These are phyloP conservation scores for Gymnocephalus cernua DNA, from an alignment of 2,113 vertebrate genomes.

Conservation along the genomic window DNA sequence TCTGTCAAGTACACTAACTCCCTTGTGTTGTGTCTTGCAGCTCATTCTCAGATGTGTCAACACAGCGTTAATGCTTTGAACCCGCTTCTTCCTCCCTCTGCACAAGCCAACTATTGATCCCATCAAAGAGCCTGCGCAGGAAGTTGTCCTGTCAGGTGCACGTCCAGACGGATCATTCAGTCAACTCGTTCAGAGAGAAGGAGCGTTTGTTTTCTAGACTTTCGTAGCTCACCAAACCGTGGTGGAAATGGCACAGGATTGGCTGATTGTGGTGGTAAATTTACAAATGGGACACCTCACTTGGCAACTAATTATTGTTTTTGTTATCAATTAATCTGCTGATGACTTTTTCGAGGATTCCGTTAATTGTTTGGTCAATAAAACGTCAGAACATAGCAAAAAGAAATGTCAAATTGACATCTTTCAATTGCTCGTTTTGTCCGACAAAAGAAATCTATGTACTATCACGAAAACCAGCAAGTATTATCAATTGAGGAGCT, in stretches of 20 bases:
- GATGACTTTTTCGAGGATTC: neutral
- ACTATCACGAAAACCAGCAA: neutral
- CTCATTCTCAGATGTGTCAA: slow-evolving; percentile 75
- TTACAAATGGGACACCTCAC: neutral
- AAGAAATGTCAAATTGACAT: neutral
- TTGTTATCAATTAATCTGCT: neutral
- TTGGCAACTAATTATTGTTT: neutral
- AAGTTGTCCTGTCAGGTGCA: slow-evolving; percentile 66
- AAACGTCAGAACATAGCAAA: neutral
- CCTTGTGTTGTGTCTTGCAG: slow-evolving; percentile 66
- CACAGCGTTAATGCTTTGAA: slow-evolving; percentile 44
- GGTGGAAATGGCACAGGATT: neutral
- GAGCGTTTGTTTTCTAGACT: slow-evolving; percentile 41
- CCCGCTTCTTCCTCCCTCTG: slow-evolving; percentile 31
- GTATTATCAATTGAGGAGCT: neutral
- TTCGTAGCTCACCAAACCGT: neutral
- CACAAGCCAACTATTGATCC: slow-evolving; percentile 69
- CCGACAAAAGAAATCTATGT: neutral
- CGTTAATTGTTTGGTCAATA: neutral
- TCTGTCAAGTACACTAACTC: slow-evolving; percentile 58
- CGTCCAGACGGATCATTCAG: slow-evolving; percentile 48
- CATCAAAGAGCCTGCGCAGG: slow-evolving; percentile 36
- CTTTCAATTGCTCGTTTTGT: neutral
- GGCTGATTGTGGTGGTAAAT: neutral
- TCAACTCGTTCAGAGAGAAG: slow-evolving; percentile 33